Evolutionary conservation across 1,140 invertebrate species (phyloP).

Genomic region (Trichonephila inaurata): DNA sequence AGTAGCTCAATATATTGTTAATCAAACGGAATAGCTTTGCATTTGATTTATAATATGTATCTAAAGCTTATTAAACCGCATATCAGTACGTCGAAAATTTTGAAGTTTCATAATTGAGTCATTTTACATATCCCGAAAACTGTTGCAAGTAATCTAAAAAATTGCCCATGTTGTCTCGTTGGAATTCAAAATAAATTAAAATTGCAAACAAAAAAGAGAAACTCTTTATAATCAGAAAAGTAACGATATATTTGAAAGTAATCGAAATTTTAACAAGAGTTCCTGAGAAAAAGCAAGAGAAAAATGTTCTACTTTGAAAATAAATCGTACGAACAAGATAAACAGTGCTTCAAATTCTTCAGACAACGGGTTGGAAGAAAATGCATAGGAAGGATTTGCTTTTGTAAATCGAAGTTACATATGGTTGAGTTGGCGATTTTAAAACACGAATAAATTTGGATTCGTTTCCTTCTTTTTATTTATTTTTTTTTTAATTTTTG

Average conservation of each 20-base stretch:
- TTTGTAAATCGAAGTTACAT: slow-evolving; percentile 26
- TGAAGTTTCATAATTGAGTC: too few species aligned
- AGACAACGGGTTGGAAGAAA: slow-evolving; percentile 38
- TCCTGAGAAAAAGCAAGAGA: background rate
- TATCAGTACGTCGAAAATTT: too few species aligned
- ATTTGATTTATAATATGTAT: too few species aligned
- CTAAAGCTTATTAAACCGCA: too few species aligned
- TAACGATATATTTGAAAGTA: background rate
- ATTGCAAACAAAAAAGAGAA: background rate
- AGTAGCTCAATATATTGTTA: too few species aligned
- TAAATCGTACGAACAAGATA: slow-evolving; percentile 32
- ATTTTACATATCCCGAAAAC: too few species aligned
- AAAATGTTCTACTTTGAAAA: slow-evolving; percentile 18
- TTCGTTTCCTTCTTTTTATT: background rate
- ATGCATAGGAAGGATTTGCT: background rate
- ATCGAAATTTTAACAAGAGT: slow-evolving; percentile 1
- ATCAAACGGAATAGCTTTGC: too few species aligned
- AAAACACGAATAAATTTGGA: slow-evolving; percentile 27
- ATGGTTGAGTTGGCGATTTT: slow-evolving; percentile 57
- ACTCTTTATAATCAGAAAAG: background rate
- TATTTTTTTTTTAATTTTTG: slow-evolving; percentile 9
- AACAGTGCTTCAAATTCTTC: slow-evolving; percentile 30
- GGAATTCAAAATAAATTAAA: background rate
- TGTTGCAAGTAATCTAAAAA: background rate
- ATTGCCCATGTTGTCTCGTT: background rate